A percentile compares a stretch with the other conserved stretches of the same genome.
Conservation (phyloP, 2,113 vertebrate species). For the Spheniscus mendiculus region DNA sequence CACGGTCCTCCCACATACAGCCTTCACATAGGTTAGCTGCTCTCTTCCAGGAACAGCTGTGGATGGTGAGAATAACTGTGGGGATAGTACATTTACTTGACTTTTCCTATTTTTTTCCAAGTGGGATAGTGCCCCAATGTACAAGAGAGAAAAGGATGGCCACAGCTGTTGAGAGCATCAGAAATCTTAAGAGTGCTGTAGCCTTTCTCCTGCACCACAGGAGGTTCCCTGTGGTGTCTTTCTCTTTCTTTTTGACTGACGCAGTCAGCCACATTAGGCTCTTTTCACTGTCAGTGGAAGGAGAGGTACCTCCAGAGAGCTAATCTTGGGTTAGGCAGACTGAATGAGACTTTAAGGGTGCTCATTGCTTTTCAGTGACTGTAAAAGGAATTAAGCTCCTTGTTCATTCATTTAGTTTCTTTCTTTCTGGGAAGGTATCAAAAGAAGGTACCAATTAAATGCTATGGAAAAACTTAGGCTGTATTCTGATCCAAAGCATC, state of each 20-base stretch:
- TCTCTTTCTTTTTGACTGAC: conserved; percentile 21
- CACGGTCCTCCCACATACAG: conserved; percentile 45
- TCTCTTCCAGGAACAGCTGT: conserved; percentile 55
- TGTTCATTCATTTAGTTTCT: conserved; percentile 25
- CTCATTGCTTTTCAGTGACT: background rate
- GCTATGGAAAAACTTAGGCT: background rate
- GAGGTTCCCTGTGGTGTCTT: conserved; percentile 37
- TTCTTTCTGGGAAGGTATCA: background rate
- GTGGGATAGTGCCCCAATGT: background rate
- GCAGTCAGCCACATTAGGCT: background rate
- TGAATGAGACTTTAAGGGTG: conserved; percentile 1
- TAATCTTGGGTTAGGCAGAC: background rate
- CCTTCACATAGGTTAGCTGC: conserved; percentile 46
- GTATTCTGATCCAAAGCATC: background rate
- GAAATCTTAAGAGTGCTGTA: background rate
- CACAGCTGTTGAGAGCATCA: conserved; percentile 35
- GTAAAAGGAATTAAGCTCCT: conserved; percentile 20
- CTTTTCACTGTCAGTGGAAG: conserved; percentile 9
- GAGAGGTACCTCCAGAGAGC: background rate
- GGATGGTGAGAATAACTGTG: conserved; percentile 45
- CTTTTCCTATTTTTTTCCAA: conserved; percentile 19
- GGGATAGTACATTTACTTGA: conserved; percentile 34
- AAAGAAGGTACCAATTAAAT: background rate
- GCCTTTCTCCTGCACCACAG: conserved; percentile 17
- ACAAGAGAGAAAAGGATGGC: background rate